Evolutionary conservation across 1,140 invertebrate genomes (phyloP).

Genomic region (Drosophila littoralis): DNA sequence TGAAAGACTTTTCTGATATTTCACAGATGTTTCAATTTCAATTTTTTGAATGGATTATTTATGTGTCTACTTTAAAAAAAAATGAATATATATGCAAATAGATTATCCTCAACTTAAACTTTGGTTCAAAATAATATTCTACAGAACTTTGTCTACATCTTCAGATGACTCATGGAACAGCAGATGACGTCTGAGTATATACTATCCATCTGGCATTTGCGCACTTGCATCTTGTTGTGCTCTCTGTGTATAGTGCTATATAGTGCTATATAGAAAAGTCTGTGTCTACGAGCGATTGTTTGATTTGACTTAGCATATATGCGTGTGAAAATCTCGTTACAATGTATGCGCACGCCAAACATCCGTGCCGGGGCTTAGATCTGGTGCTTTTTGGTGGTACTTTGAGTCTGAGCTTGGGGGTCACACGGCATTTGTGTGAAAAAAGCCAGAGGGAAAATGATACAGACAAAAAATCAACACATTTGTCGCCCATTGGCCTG

Average conservation of each 20-base stretch:
- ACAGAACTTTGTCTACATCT: too few relatives aligned
- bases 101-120: too few relatives aligned
- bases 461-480: constrained; percentile 23
- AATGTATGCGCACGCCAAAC: constrained; percentile 40
- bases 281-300: constrained; percentile 34
- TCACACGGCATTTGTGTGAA: constrained; percentile 38
- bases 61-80: too few relatives aligned
- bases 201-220: neutral
- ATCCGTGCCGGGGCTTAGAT: constrained; percentile 35
- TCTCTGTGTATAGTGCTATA: neutral
- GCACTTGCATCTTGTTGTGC: neutral
- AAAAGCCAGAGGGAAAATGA: constrained; percentile 16
- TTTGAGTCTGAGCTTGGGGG: constrained; percentile 18
- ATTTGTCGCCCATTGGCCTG: constrained; percentile 44
- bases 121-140: too few relatives aligned
- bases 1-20: too few relatives aligned
- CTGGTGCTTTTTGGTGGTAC: constrained; percentile 10
- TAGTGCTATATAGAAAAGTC: constrained; percentile 15
- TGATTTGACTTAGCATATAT: constrained; percentile 37
- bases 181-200: neutral
- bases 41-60: too few relatives aligned
- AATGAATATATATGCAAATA: too few relatives aligned
- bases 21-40: too few relatives aligned
- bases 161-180: too few relatives aligned
- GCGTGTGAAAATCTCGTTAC: constrained; percentile 69